Evolutionary conservation across 2,797 vertebrate genomes (phyloP), one percentile per base, ranked within the genome.

Genomic region (Anabacerthia variegaticeps): DNA sequence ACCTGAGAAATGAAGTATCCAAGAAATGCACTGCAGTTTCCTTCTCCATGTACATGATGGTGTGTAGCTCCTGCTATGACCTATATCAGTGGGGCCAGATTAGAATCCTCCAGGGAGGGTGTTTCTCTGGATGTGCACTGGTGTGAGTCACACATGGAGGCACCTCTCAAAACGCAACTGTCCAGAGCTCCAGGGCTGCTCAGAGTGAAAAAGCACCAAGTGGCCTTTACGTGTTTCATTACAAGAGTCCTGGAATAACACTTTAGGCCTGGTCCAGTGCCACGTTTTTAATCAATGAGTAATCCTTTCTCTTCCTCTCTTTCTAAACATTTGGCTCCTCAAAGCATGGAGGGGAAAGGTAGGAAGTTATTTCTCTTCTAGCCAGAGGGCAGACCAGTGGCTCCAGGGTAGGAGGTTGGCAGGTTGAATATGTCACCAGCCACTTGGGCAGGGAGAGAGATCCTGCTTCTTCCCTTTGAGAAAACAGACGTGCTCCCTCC

Each of bases 241-340:
- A 24, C 1, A 4, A 71, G 59, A 74, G 30, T 71, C 72, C 81
- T 92, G 91, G 65, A 92, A 91, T 93, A 92, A 39, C 37, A 27
- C 34, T 91, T 82, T 2, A 67, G 41, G 27, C 59, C 48, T 80
- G 37, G 34, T 92, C 85, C 63, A 85, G 93, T 92, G 89, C 56
- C 58, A 91, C 68, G 2, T 92, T 88, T 93, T 74, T 77, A 89
- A 91, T 77, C 78, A 92, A 85, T 89, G 85, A 97, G 68, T 88
- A 68, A 96, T 87, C 41, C 55, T 69, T 67, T 63, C 43, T 83
- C 46, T 85, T 55, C 71, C 32, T 79, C 76, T 24, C 32, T 78
- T 54, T 85, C 63, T 73, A 74, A 88, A 26, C 43, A 34, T 37
- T 62, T 81, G 51, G 46, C 54, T 90, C 10, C 79, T 80, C 83